A percentile compares a stretch with the other conserved stretches of the same genome.
phyloP scores from a whole-genome alignment of 2,888 invertebrate species.

The Octonoba sinensis region DNA sequence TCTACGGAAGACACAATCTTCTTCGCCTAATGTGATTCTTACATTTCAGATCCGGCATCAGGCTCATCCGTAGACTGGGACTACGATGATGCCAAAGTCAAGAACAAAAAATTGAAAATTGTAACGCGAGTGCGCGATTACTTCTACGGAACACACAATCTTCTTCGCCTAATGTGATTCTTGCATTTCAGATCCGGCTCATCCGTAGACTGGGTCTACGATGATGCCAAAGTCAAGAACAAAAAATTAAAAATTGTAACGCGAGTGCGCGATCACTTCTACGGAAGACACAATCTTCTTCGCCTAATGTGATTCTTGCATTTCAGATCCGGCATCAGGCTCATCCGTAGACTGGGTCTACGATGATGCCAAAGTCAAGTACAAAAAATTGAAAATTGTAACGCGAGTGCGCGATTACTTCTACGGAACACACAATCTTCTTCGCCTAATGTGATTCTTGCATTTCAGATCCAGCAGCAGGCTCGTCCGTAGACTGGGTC shows the following conservation, averaged over 20 bases:
- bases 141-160: too few relatives aligned
- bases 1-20: too few relatives aligned
- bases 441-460: not conserved
- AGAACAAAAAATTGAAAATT: conserved; percentile 56
- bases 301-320: conserved; percentile 59
- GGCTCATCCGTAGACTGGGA: conserved; percentile 61
- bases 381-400: conserved; percentile 53
- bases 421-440: too few relatives aligned
- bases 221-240: conserved; percentile 45
- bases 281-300: too few relatives aligned
- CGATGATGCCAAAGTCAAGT: conserved; percentile 57
- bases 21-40: too few relatives aligned
- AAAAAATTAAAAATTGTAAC: conserved; percentile 42
- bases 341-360: conserved; percentile 66
- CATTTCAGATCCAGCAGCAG: conserved; percentile 42
- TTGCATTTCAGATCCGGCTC: conserved; percentile 54
- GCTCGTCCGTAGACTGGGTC: conserved; percentile 61
- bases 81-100: conserved; percentile 29
- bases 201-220: conserved; percentile 62
- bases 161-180: too few relatives aligned
- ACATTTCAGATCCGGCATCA: conserved; percentile 52
- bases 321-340: conserved; percentile 60
- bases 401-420: too few relatives aligned
- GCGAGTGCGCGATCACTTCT: too few relatives aligned
- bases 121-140: too few relatives aligned